phyloP scores from a whole-genome alignment of 1,140 invertebrate species.

The Melipona quadrifasciata region DNA sequence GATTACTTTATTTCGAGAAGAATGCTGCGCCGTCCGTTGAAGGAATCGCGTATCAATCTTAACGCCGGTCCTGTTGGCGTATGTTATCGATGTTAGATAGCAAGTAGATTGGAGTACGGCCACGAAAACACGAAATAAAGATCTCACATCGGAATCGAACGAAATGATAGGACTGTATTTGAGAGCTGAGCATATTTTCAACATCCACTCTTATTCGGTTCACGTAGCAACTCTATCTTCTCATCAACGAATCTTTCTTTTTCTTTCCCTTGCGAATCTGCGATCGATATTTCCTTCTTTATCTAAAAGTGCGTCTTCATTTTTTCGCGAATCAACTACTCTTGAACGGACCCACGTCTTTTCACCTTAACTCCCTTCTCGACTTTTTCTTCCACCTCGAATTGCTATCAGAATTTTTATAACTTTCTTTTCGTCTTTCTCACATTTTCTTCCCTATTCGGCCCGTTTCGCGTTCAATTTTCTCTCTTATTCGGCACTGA shows the following conservation, averaged over 20 bases:
- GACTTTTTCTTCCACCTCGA: background rate
- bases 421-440: background rate
- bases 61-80: constrained; percentile 4
- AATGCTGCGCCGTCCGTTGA: background rate
- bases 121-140: constrained; percentile 67
- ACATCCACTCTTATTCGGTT: constrained; percentile 64
- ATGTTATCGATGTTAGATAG: constrained; percentile 4
- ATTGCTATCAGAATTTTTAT: background rate
- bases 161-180: constrained; percentile 13
- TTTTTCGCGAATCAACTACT: constrained; percentile 4
- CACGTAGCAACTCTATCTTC: constrained; percentile 57
- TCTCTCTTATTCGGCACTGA: background rate
- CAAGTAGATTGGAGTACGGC: background rate
- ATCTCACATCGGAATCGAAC: constrained; percentile 42
- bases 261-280: background rate
- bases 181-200: constrained; percentile 64
- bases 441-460: too few relatives aligned
- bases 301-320: background rate
- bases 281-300: constrained; percentile 11
- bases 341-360: constrained; percentile 18
- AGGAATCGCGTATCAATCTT: constrained; percentile 18
- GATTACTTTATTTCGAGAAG: background rate
- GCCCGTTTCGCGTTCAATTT: too few relatives aligned
- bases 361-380: background rate
- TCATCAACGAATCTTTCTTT: constrained; percentile 9